A percentile compares a stretch with the other conserved stretches of the same genome.
Conservation (phyloP, 2,113 vertebrate species). For the Anser cygnoides region DNA sequence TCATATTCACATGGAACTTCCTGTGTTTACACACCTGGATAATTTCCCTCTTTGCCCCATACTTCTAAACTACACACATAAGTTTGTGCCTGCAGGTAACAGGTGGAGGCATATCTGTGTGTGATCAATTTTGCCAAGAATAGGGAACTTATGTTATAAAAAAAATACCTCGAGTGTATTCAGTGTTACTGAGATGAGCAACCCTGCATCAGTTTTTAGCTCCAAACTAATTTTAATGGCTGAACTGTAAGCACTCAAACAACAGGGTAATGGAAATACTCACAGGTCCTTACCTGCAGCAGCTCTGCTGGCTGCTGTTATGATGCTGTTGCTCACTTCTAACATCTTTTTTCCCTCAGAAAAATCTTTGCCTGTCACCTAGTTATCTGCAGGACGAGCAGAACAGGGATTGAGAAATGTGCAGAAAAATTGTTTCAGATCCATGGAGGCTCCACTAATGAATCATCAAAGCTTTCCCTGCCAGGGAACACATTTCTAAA, state of each 20-base stretch:
- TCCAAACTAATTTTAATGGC: constrained; percentile 17
- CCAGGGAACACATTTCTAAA: not conserved
- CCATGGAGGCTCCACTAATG: constrained; percentile 7
- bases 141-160: not conserved
- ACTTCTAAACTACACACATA: rapidly evolving
- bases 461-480: constrained; percentile 38
- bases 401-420: constrained; percentile 12
- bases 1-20: no score
- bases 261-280: not conserved
- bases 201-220: not conserved
- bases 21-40: not conserved
- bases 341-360: not conserved
- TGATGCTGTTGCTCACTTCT: not conserved
- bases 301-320: not conserved
- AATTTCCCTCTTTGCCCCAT: not conserved
- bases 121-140: not conserved
- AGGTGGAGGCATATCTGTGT: not conserved
- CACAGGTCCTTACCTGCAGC: constrained; percentile 15
- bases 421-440: constrained; percentile 31
- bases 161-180: not conserved
- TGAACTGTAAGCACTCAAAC: not conserved
- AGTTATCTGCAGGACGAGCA: not conserved
- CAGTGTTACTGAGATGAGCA: not conserved
- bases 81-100: not conserved
- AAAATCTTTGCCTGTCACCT: not conserved